Conservation (phyloP, 2,888 invertebrate species). For the Rhogogaster chlorosoma region DNA sequence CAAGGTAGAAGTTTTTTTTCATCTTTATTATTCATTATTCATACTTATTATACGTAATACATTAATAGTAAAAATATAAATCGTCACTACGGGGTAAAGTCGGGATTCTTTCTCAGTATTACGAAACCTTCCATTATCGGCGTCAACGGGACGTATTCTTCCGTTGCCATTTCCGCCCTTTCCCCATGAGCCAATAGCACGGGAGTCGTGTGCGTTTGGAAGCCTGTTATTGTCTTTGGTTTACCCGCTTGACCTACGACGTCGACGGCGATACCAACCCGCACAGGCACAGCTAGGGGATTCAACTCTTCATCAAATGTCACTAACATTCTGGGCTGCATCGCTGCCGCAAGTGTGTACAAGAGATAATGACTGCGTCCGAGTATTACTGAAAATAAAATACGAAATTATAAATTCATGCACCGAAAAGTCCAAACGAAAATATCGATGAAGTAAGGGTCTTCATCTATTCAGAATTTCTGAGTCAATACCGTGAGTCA, state of each 20-base stretch:
- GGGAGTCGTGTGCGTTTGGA: constrained; percentile 99
- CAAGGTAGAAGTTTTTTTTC: not conserved
- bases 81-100: constrained; percentile 78
- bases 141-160: constrained; percentile 96
- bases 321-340: constrained; percentile 99
- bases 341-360: constrained; percentile 97
- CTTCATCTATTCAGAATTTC: not conserved
- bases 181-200: constrained; percentile 98
- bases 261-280: constrained; percentile 97
- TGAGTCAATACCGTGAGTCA: too few species aligned
- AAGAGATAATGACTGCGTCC: constrained; percentile 98
- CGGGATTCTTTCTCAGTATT: constrained; percentile 95
- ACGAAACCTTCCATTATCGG: constrained; percentile 99
- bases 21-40: constrained; percentile 38
- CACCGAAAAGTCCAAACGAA: not conserved
- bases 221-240: constrained; percentile 99
- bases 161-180: constrained; percentile 98
- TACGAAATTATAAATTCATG: not conserved
- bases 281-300: constrained; percentile 95
- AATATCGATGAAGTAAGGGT: not conserved
- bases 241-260: constrained; percentile 99
- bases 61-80: constrained; percentile 34
- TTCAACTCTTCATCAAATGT: constrained; percentile 98
- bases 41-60: constrained; percentile 46
- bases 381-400: constrained; percentile 85